phyloP scores from a whole-genome alignment of 2,797 vertebrate genomes.

The Peromyscus melanophrys region DNA sequence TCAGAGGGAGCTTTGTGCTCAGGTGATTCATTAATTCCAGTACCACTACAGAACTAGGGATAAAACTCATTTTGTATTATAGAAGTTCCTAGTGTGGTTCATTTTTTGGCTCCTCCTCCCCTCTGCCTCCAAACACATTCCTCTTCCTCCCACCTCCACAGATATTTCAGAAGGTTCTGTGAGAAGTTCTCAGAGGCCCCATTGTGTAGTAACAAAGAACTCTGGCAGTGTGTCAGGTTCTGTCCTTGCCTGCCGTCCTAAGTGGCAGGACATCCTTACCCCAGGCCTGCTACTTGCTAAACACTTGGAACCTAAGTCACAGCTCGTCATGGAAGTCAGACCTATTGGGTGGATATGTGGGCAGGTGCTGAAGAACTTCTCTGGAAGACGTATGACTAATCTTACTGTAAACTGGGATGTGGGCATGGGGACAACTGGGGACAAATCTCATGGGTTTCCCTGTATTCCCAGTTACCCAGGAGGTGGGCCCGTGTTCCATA shows the following conservation, averaged over 20 bases:
- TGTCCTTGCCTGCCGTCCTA: conserved; percentile 14
- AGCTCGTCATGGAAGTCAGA: conserved; percentile 76
- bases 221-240: conserved; percentile 17
- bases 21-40: conserved; percentile 59
- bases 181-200: conserved; percentile 67
- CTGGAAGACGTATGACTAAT: conserved; percentile 82
- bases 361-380: conserved; percentile 84
- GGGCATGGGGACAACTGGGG: conserved; percentile 36
- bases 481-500: neutral
- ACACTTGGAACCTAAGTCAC: neutral
- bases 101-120: conserved; percentile 16
- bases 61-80: conserved; percentile 56
- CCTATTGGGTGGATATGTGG: conserved; percentile 84
- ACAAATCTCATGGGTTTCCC: neutral
- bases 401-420: conserved; percentile 32
- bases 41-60: conserved; percentile 56
- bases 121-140: neutral
- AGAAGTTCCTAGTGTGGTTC: neutral
- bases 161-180: conserved; percentile 77
- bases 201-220: conserved; percentile 84
- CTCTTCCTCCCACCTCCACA: conserved; percentile 11
- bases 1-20: conserved; percentile 72
- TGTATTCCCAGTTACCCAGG: neutral
- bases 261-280: conserved; percentile 8
- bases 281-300: conserved; percentile 13